phyloP scores from a whole-genome alignment of 2,113 vertebrate species.

The Bambusicola thoracicus region DNA sequence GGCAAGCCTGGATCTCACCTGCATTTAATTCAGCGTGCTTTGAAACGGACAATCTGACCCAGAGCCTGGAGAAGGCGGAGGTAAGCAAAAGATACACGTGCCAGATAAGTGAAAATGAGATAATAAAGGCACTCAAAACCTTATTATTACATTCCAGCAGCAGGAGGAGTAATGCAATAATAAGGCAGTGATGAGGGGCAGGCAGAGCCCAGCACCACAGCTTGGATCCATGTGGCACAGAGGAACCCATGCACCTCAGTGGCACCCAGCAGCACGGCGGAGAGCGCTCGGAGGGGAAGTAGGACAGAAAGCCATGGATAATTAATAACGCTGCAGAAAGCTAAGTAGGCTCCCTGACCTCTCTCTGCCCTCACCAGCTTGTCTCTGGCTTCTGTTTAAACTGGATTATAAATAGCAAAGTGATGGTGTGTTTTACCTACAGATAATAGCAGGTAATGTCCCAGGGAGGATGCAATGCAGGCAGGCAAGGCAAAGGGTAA shows the following conservation, averaged over 20 bases:
- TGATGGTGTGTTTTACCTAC: not conserved
- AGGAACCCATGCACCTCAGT: not conserved
- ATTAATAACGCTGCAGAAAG: not conserved
- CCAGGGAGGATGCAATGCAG: not conserved
- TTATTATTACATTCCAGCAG: not conserved
- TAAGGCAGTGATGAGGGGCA: not conserved
- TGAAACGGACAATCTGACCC: constrained; percentile 18
- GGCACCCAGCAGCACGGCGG: not conserved
- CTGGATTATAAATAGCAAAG: not conserved
- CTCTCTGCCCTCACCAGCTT: not conserved
- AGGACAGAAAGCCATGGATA: not conserved
- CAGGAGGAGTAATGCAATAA: not conserved
- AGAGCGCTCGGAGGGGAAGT: not conserved
- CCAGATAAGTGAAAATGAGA: constrained; percentile 24
- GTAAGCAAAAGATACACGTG: constrained; percentile 7
- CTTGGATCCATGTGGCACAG: not conserved
- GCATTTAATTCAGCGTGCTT: constrained; percentile 24
- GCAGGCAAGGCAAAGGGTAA: not conserved
- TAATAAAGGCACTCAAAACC: not conserved
- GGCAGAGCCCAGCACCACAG: not conserved
- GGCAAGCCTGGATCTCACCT: constrained; percentile 7
- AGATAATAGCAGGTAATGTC: rapidly evolving
- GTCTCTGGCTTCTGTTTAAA: not conserved
- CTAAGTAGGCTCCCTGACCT: not conserved
- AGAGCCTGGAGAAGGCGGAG: not conserved